phyloP scores from a whole-genome alignment of 2,797 vertebrate genomes.

The Pseudomugil tenellus region DNA sequence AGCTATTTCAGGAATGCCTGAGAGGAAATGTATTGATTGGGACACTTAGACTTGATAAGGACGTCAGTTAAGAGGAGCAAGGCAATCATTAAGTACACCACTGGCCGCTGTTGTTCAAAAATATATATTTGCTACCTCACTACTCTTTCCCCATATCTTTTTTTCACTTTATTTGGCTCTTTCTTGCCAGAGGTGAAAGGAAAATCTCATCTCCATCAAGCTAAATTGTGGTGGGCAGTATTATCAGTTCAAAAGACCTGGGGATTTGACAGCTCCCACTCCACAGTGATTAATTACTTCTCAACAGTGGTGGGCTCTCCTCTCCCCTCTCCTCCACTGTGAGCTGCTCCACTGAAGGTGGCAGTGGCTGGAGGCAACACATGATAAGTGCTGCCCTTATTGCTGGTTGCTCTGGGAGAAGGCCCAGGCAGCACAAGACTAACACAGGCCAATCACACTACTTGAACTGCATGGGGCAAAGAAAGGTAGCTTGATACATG shows the following conservation, averaged over 20 bases:
- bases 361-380: slow-evolving; percentile 93
- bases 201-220: slow-evolving; percentile 97
- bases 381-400: slow-evolving; percentile 96
- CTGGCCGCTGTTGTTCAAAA: slow-evolving; percentile 85
- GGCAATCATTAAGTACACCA: slow-evolving; percentile 84
- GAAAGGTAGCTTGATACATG: slow-evolving; percentile 57
- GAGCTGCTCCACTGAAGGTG: slow-evolving; percentile 70
- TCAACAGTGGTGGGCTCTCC: slow-evolving; percentile 90
- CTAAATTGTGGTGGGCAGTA: slow-evolving; percentile 97
- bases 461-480: slow-evolving; percentile 35
- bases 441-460: slow-evolving; percentile 67
- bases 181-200: slow-evolving; percentile 90
- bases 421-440: slow-evolving; percentile 80
- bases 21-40: slow-evolving; percentile 81
- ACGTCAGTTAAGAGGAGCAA: slow-evolving; percentile 85
- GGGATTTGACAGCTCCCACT: slow-evolving; percentile 96
- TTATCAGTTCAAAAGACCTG: slow-evolving; percentile 96
- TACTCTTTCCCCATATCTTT: slow-evolving; percentile 15
- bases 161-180: slow-evolving; percentile 74
- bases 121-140: slow-evolving; percentile 75
- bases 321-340: slow-evolving; percentile 88
- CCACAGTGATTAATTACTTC: slow-evolving; percentile 99
- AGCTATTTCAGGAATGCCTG: slow-evolving; percentile 77
- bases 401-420: slow-evolving; percentile 93
- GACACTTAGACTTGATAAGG: slow-evolving; percentile 84